A percentile compares a stretch with the other conserved stretches of the same genome.
Conservation (phyloP, 2,113 vertebrate genomes). For the Pangasianodon hypophthalmus region DNA sequence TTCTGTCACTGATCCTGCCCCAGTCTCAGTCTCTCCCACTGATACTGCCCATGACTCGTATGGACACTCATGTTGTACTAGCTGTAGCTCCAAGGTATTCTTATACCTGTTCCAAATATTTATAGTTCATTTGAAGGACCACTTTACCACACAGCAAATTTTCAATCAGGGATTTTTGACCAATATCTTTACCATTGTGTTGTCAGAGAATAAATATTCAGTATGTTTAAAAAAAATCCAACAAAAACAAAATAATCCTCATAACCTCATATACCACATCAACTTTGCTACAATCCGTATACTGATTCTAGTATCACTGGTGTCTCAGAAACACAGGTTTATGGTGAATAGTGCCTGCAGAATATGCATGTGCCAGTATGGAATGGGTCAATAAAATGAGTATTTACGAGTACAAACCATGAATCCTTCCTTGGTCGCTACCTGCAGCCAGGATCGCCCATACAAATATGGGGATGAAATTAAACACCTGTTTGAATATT, state of each 20-base stretch:
- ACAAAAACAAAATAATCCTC: background rate
- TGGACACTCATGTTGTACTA: background rate
- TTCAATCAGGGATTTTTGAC: background rate
- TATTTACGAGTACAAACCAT: background rate
- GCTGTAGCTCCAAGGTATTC: background rate
- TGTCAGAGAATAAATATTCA: background rate
- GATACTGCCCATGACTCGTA: background rate
- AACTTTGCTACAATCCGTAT: background rate
- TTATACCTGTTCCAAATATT: background rate
- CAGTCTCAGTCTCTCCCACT: background rate
- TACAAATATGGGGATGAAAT: background rate
- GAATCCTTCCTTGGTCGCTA: background rate
- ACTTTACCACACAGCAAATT: background rate
- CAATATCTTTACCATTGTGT: background rate
- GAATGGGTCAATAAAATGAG: background rate
- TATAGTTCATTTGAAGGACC: background rate
- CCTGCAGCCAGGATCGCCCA: background rate
- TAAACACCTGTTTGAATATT: background rate
- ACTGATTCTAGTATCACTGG: background rate
- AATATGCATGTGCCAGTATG: background rate
- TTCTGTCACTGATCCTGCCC: background rate
- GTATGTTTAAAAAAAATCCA: background rate
- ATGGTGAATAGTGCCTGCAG: background rate
- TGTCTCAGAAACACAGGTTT: background rate
- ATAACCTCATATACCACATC: background rate